Conservation (phyloP, 2,113 vertebrate species). For the Polyodon spathula region DNA sequence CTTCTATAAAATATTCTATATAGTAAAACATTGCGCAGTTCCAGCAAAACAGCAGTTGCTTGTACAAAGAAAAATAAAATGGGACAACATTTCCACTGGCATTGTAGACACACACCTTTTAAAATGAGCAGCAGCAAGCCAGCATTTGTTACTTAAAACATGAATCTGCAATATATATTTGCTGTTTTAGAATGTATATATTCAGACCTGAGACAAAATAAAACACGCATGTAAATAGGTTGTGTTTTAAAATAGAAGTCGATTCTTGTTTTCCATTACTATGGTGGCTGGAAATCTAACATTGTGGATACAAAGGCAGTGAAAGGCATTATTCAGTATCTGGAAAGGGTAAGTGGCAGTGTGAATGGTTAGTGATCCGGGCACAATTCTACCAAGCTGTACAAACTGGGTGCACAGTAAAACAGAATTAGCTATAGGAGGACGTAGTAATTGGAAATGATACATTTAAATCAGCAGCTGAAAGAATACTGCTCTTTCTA, state of each 20-base stretch:
- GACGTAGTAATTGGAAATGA: too few species aligned
- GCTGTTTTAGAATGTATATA: conserved; percentile 48
- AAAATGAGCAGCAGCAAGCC: conserved; percentile 56
- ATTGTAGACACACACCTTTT: conserved; percentile 48
- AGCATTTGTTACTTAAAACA: conserved; percentile 55
- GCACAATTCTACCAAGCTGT: too few species aligned
- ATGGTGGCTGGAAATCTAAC: conserved; percentile 25
- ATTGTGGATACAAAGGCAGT: conserved; percentile 11
- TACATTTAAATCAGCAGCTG: too few species aligned
- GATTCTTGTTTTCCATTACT: conserved; percentile 37
- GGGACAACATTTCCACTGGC: conserved; percentile 68
- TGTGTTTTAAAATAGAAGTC: conserved; percentile 60
- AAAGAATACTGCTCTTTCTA: too few species aligned
- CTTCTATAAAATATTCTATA: conserved; percentile 97
- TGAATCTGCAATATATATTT: conserved; percentile 57
- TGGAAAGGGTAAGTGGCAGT: too few species aligned
- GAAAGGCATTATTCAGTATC: too few species aligned
- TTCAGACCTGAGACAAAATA: conserved; percentile 61
- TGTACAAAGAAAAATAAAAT: conserved; percentile 43
- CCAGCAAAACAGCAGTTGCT: conserved; percentile 89
- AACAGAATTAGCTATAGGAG: too few species aligned
- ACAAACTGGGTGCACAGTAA: too few species aligned
- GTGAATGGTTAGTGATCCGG: too few species aligned
- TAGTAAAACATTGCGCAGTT: conserved; percentile 97
- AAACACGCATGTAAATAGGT: conserved; percentile 66